Percentiles rank a stretch among this genome's conserved stretches.
These are phyloP conservation scores for Prietella phreatophila DNA, from an alignment of 2,113 vertebrate genomes.

Conservation along the genomic window DNA sequence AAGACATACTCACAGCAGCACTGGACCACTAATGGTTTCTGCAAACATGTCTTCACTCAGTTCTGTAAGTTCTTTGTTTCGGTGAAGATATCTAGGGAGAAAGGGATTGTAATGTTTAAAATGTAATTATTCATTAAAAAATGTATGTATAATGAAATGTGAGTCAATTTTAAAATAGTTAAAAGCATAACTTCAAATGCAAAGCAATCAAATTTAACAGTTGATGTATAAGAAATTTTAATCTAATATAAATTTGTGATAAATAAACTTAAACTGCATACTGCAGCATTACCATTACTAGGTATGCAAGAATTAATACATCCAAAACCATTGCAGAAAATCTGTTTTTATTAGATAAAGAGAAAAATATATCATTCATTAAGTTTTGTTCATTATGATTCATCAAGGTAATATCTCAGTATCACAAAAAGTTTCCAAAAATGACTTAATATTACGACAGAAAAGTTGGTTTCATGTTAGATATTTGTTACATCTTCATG, in stretches of 20 bases:
- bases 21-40: constrained; percentile 83
- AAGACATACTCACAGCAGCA: constrained; percentile 83
- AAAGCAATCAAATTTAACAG: neutral
- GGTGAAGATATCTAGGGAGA: constrained; percentile 85
- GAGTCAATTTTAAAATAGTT: neutral
- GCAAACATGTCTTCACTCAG: constrained; percentile 86
- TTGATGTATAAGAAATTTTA: neutral
- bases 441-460: no score
- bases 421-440: no score
- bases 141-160: neutral
- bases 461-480: no score
- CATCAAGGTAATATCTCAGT: no score
- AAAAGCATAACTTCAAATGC: neutral
- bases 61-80: constrained; percentile 82
- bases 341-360: constrained; percentile 4
- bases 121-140: neutral
- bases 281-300: no score
- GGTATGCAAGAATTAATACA: neutral
- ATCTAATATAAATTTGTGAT: neutral
- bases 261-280: neutral
- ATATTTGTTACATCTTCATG: neutral
- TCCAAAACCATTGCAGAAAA: constrained; percentile 27
- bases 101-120: constrained; percentile 36
- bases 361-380: no score
- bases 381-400: no score